These are phyloP conservation scores for Criorhina ranunculi DNA, from an alignment of 2,888 invertebrate genomes.

Conservation along the genomic window DNA sequence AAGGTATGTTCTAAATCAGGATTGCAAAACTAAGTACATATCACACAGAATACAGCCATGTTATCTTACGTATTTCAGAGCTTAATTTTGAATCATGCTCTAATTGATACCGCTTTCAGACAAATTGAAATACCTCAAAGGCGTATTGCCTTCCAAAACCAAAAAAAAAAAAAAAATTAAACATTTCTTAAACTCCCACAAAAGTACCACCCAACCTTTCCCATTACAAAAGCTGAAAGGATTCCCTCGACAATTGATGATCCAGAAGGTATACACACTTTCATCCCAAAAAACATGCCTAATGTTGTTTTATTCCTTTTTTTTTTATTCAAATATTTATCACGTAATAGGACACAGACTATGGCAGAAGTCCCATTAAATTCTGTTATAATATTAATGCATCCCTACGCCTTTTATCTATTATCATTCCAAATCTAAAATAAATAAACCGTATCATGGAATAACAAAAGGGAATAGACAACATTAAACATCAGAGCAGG, in stretches of 20 bases:
- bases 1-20: no score
- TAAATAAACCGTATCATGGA: slow-evolving; percentile 72
- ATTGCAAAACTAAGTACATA: no score
- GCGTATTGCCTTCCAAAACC: no score
- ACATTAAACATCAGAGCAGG: slow-evolving; percentile 64
- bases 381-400: slow-evolving; percentile 69
- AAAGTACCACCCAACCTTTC: no score
- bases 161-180: no score
- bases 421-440: slow-evolving; percentile 69
- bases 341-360: slow-evolving; percentile 9
- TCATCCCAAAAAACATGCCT: slow-evolving; percentile 15
- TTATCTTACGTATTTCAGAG: no score
- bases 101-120: no score
- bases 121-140: no score
- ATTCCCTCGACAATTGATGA: slow-evolving; percentile 35
- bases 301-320: slow-evolving; percentile 13
- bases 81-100: no score
- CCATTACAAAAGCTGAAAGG: slow-evolving; percentile 4
- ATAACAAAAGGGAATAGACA: slow-evolving; percentile 68
- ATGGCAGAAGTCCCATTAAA: slow-evolving; percentile 51
- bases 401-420: slow-evolving; percentile 53
- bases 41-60: no score
- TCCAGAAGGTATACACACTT: not conserved
- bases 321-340: slow-evolving; percentile 55
- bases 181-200: no score